These are phyloP conservation scores for Percopsis transmontana DNA, from an alignment of 2,113 vertebrate species.

Conservation along the genomic window DNA sequence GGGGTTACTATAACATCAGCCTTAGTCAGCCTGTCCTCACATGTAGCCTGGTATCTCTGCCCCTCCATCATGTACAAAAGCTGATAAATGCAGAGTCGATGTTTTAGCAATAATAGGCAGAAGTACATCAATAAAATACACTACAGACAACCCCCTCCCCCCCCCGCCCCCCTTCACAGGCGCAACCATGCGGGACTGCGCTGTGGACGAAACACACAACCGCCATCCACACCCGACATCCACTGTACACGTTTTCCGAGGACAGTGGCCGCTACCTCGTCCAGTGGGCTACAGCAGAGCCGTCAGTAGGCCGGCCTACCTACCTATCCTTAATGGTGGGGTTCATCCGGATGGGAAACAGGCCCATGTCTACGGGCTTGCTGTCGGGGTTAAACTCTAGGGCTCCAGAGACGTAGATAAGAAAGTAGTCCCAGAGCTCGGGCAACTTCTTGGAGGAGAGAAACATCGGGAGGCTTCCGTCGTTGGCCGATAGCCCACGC, in stretches of 20 bases:
- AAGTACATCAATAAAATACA: too few relatives aligned
- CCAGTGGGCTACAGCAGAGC: too few relatives aligned
- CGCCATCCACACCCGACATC: too few relatives aligned
- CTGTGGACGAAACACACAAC: not conserved
- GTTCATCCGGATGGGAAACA: constrained; percentile 72
- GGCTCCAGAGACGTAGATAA: constrained; percentile 69
- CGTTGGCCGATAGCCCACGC: not conserved
- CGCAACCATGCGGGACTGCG: not conserved
- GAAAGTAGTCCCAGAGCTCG: constrained; percentile 74
- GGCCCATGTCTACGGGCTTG: constrained; percentile 60
- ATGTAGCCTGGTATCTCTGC: too few relatives aligned
- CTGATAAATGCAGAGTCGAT: too few relatives aligned
- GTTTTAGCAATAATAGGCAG: too few relatives aligned
- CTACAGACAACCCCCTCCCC: too few relatives aligned
- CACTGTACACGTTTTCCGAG: too few relatives aligned
- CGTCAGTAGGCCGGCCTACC: constrained; percentile 7
- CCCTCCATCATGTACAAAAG: too few relatives aligned
- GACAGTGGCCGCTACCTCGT: too few relatives aligned
- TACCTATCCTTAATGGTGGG: constrained; percentile 64
- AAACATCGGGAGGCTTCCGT: constrained; percentile 48
- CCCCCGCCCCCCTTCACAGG: not conserved
- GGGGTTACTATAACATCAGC: too few relatives aligned
- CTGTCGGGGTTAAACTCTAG: constrained; percentile 70
- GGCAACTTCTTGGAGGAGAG: constrained; percentile 67
- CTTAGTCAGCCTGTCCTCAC: too few relatives aligned